These are phyloP conservation scores for Trissolcus brochymenae DNA, from an alignment of 2,888 invertebrate genomes.

Conservation along the genomic window DNA sequence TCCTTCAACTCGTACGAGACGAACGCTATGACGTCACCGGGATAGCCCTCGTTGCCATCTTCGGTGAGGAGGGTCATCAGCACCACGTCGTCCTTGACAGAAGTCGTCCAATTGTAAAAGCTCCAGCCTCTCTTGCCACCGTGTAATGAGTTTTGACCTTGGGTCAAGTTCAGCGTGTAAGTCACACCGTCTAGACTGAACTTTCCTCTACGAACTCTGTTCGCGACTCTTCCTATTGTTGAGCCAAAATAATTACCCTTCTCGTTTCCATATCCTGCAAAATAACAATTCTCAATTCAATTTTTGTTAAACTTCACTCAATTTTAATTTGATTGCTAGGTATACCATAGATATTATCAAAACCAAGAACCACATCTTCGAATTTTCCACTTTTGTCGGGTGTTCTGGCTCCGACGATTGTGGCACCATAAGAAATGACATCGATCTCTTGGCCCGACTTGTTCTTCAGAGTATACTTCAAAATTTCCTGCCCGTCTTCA, in stretches of 20 bases:
- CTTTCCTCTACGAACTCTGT: constrained; percentile 85
- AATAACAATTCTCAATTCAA: not conserved
- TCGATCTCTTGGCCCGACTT: constrained; percentile 72
- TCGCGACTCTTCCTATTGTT: constrained; percentile 91
- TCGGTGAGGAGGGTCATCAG: constrained; percentile 86
- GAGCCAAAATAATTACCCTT: constrained; percentile 85
- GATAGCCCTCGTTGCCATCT: constrained; percentile 92
- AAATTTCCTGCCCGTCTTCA: constrained; percentile 61
- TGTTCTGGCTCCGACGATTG: constrained; percentile 84
- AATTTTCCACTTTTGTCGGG: constrained; percentile 85
- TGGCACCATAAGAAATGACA: constrained; percentile 89
- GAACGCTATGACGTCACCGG: constrained; percentile 86
- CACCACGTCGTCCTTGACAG: constrained; percentile 76
- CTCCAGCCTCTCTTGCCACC: constrained; percentile 84
- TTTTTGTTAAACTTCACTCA: no score
- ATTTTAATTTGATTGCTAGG: no score
- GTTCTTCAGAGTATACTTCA: constrained; percentile 70
- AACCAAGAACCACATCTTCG: constrained; percentile 89
- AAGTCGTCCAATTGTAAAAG: constrained; percentile 48
- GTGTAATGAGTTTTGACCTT: constrained; percentile 85
- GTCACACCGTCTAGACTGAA: constrained; percentile 83
- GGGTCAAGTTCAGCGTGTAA: constrained; percentile 85
- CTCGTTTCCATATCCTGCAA: constrained; percentile 38
- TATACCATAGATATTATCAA: constrained; percentile 88
- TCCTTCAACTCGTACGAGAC: constrained; percentile 85